Evolutionary conservation across 2,888 invertebrate genomes (phyloP).

Genomic region (Encarsia formosa): DNA sequence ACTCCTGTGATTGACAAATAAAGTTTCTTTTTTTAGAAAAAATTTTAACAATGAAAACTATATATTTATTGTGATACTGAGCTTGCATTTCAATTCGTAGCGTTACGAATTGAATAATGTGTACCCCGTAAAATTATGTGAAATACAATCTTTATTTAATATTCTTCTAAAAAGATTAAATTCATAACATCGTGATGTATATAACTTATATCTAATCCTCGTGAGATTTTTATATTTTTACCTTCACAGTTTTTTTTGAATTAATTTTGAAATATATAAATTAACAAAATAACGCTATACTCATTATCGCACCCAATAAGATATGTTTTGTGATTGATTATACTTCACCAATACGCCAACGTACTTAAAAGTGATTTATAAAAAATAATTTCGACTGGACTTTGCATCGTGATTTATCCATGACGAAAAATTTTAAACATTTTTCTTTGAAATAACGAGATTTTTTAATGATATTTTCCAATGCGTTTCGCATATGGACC

Average conservation of each 20-base stretch:
- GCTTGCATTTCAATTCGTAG: constrained; percentile 11
- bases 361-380: constrained; percentile 13
- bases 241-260: background rate
- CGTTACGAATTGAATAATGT: too few species aligned
- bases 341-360: background rate
- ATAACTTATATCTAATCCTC: too few species aligned
- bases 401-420: constrained; percentile 10
- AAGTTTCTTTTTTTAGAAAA: too few species aligned
- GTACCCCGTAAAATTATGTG: background rate
- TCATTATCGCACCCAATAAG: constrained; percentile 19
- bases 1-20: too few species aligned
- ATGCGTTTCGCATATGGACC: too few species aligned
- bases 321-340: constrained; percentile 2
- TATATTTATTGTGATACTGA: too few species aligned
- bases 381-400: constrained; percentile 12
- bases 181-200: too few species aligned
- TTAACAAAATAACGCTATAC: constrained; percentile 1
- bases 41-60: too few species aligned
- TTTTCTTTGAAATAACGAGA: too few species aligned
- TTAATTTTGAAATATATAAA: background rate
- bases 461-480: too few species aligned
- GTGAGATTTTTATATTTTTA: too few species aligned
- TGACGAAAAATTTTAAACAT: constrained; percentile 10
- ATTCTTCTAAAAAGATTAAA: background rate
- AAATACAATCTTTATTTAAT: constrained; percentile 1